These are phyloP conservation scores for Plagiodera versicolora DNA, from an alignment of 2,888 invertebrate species.

Conservation along the genomic window DNA sequence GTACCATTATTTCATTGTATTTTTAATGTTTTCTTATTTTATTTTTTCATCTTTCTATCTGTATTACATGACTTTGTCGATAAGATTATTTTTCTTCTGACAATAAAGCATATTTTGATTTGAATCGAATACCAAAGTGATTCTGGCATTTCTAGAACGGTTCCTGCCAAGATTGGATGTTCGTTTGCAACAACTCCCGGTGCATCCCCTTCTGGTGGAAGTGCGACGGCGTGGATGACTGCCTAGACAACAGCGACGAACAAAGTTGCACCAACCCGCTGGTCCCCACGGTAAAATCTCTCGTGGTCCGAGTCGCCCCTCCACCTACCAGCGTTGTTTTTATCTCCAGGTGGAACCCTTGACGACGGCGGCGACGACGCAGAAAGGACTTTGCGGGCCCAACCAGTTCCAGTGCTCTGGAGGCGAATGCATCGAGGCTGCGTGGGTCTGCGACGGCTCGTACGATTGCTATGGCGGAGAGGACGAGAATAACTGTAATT, in stretches of 20 bases:
- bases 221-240: slow-evolving; percentile 76
- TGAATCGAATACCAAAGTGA: too few relatives aligned
- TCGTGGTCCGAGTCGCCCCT: background rate
- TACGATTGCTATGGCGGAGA: slow-evolving; percentile 63
- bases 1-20: too few relatives aligned
- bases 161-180: slow-evolving; percentile 76
- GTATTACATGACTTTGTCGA: too few relatives aligned
- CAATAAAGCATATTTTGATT: too few relatives aligned
- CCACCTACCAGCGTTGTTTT: background rate
- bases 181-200: slow-evolving; percentile 68
- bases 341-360: background rate
- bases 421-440: slow-evolving; percentile 62
- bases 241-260: slow-evolving; percentile 76
- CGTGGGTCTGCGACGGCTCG: slow-evolving; percentile 66
- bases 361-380: background rate
- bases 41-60: too few relatives aligned
- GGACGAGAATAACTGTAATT: slow-evolving; percentile 60
- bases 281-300: slow-evolving; percentile 9
- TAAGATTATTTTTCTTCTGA: too few relatives aligned
- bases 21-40: too few relatives aligned
- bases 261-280: slow-evolving; percentile 51
- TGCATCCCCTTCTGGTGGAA: slow-evolving; percentile 82
- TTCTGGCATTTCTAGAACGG: slow-evolving; percentile 41
- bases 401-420: slow-evolving; percentile 62
- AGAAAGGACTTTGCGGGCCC: slow-evolving; percentile 53